Conservation (phyloP, 2,113 vertebrate species). For the Pavo muticus region DNA sequence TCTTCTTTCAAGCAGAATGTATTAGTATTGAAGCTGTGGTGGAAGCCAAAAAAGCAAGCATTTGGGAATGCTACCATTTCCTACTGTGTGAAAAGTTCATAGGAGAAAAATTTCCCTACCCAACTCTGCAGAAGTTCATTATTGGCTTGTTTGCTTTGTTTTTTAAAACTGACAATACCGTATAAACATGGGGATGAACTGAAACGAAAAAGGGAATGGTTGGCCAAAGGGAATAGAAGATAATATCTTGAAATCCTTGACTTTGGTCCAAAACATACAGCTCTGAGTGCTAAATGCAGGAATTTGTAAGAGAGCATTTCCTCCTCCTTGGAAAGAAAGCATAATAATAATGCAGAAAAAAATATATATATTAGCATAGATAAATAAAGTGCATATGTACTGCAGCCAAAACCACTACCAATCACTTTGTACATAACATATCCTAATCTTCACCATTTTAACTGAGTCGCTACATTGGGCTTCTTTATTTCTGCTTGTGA, state of each 20-base stretch:
- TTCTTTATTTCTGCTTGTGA: neutral
- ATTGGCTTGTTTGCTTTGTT: accelerated
- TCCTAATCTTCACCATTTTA: neutral
- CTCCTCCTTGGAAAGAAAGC: neutral
- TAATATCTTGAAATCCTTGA: neutral
- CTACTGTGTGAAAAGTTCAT: neutral
- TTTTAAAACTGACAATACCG: neutral
- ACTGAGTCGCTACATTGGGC: neutral
- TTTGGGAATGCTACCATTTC: neutral
- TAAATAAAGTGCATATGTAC: neutral
- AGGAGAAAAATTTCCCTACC: neutral
- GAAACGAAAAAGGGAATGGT: neutral
- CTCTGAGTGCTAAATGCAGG: neutral
- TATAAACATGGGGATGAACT: neutral
- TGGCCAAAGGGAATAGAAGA: neutral
- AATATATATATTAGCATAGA: neutral
- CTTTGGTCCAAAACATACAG: neutral
- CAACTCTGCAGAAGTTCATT: neutral
- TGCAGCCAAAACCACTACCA: neutral
- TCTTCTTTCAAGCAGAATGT: neutral
- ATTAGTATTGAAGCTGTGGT: neutral
- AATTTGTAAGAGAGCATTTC: neutral
- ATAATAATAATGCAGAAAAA: neutral
- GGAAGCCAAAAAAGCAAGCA: neutral
- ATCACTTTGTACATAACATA: accelerated